phyloP scores from a whole-genome alignment of 2,797 vertebrate genomes.

The Hapalemur alaotrensis region DNA sequence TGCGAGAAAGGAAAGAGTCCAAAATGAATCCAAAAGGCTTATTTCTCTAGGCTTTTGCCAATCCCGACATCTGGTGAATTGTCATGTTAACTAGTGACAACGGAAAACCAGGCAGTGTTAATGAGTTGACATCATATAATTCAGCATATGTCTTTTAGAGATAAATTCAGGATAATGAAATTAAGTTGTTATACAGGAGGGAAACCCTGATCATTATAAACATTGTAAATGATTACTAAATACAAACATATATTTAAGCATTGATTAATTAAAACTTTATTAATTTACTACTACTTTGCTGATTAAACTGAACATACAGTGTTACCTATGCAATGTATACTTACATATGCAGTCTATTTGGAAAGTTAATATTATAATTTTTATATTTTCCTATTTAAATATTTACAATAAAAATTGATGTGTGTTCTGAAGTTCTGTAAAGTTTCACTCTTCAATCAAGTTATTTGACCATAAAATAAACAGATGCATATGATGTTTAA shows the following conservation, averaged over 20 bases:
- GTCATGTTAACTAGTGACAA: not conserved
- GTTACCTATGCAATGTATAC: not conserved
- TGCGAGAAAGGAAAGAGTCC: not conserved
- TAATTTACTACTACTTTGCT: not conserved
- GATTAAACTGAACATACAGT: not conserved
- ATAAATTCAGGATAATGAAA: not conserved
- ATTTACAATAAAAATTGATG: not conserved
- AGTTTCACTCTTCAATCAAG: not conserved
- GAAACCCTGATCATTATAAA: not conserved
- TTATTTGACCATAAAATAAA: not conserved
- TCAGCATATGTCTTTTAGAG: not conserved
- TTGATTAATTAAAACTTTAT: not conserved
- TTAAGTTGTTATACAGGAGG: not conserved
- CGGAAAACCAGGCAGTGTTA: not conserved
- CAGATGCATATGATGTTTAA: not conserved
- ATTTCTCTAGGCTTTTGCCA: not conserved
- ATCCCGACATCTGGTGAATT: not conserved
- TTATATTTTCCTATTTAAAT: conserved; percentile 2
- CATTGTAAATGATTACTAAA: not conserved
- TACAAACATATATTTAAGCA: not conserved
- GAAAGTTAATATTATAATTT: not conserved
- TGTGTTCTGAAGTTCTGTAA: not conserved
- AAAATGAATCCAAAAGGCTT: not conserved
- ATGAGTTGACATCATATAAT: not conserved
- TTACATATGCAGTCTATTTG: not conserved